These are phyloP conservation scores for Neogobius melanostomus DNA, from an alignment of 2,113 vertebrate species.

Conservation along the genomic window DNA sequence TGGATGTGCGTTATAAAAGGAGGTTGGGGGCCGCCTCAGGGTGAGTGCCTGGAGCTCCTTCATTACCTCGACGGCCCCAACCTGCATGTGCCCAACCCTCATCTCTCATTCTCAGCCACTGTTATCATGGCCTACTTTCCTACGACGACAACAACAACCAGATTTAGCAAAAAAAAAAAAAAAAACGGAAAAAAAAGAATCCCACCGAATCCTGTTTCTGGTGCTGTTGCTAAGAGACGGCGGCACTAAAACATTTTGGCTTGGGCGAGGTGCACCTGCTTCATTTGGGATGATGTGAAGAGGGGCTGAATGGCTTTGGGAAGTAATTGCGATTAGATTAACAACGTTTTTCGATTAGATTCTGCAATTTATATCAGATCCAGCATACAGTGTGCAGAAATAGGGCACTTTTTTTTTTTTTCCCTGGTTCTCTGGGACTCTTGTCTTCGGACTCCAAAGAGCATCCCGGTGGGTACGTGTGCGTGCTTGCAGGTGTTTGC, in stretches of 20 bases:
- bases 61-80: conserved; percentile 38
- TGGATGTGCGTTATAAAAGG: conserved; percentile 31
- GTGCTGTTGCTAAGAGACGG: conserved; percentile 78
- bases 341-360: no score
- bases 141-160: conserved; percentile 43
- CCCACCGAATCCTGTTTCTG: conserved; percentile 48
- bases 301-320: no score
- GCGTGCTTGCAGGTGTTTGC: conserved; percentile 38
- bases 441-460: conserved; percentile 1
- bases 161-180: conserved; percentile 35
- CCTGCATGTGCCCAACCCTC: conserved; percentile 12
- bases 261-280: conserved; percentile 61
- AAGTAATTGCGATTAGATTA: no score
- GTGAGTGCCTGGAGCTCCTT: conserved; percentile 31
- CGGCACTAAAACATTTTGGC: conserved; percentile 56
- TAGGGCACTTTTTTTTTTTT: not conserved
- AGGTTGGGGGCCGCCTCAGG: conserved; percentile 15
- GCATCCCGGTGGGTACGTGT: conserved; percentile 30
- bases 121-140: conserved; percentile 58
- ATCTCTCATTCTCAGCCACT: conserved; percentile 16
- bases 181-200: conserved; percentile 37
- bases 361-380: no score
- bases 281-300: conserved; percentile 37
- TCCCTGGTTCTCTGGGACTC: conserved; percentile 12
- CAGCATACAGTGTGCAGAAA: conserved; percentile 24